Conservation (phyloP, 2,113 vertebrate species). For the Lophura nycthemera region DNA sequence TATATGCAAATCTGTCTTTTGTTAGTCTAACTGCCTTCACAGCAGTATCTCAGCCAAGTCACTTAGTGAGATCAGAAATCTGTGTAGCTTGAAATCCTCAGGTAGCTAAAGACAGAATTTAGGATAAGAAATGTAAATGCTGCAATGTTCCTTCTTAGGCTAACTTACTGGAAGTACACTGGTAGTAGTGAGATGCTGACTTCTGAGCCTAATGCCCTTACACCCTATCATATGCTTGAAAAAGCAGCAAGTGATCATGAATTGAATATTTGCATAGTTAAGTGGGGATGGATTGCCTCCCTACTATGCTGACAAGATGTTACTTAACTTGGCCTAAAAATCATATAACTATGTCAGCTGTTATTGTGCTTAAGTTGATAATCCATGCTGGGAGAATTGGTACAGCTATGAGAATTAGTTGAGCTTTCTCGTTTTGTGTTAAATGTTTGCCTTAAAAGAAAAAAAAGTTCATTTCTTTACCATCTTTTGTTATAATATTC, state of each 20-base stretch:
- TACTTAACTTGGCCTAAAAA: background rate
- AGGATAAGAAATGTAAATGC: background rate
- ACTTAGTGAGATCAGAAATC: background rate
- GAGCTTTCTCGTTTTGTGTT: background rate
- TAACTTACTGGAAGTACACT: background rate
- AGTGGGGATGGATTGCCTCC: background rate
- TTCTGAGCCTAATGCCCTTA: background rate
- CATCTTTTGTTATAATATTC: background rate
- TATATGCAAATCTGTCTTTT: conserved; percentile 1
- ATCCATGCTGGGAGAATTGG: background rate
- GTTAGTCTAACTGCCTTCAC: conserved; percentile 20
- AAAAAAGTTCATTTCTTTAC: background rate
- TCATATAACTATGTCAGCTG: background rate
- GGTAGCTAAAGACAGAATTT: background rate
- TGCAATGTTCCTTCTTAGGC: background rate
- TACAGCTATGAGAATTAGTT: background rate
- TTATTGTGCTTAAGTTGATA: background rate
- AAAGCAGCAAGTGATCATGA: background rate
- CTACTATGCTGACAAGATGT: background rate
- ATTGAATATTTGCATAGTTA: background rate
- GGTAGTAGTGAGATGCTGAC: background rate
- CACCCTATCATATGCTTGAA: background rate
- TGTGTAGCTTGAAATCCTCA: background rate
- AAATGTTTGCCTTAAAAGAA: background rate
- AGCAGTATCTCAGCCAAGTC: conserved; percentile 17